These are phyloP conservation scores for Australoheros scitulus DNA, from an alignment of 2,113 vertebrate species.

Conservation along the genomic window DNA sequence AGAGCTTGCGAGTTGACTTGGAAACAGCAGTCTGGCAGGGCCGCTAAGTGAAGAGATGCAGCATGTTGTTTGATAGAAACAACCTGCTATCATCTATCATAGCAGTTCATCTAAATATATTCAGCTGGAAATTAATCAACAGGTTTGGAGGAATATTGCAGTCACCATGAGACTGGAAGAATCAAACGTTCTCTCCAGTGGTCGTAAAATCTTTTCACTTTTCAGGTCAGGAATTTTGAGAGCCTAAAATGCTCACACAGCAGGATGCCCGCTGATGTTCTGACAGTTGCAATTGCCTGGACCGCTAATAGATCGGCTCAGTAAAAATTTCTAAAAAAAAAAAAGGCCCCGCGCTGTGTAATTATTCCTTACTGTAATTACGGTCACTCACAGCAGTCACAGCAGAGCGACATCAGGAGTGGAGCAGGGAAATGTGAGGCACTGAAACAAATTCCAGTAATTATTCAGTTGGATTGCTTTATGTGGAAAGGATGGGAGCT, in stretches of 20 bases:
- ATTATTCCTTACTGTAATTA: slow-evolving; percentile 36
- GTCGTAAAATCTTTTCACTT: not conserved
- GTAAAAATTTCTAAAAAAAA: not conserved
- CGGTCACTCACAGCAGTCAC: slow-evolving; percentile 10
- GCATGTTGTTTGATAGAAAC: not conserved
- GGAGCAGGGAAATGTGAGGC: not conserved
- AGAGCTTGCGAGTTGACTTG: not conserved
- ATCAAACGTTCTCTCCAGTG: not conserved
- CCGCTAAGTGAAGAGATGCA: not conserved
- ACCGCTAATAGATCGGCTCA: not conserved
- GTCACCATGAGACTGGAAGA: not conserved
- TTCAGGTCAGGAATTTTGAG: not conserved
- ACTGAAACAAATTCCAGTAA: slow-evolving; percentile 27
- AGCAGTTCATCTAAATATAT: not conserved
- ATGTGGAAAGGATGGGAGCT: not conserved
- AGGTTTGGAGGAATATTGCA: no score
- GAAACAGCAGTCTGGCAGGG: not conserved
- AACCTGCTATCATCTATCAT: no score
- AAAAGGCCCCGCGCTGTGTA: not conserved
- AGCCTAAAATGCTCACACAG: slow-evolving; percentile 8
- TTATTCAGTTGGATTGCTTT: slow-evolving; percentile 31
- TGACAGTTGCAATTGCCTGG: not conserved
- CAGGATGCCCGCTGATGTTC: not conserved
- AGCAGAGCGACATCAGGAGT: slow-evolving; percentile 2
- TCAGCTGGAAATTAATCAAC: not conserved